Conservation (phyloP, 2,113 vertebrate genomes). For the Chloebia gouldiae region DNA sequence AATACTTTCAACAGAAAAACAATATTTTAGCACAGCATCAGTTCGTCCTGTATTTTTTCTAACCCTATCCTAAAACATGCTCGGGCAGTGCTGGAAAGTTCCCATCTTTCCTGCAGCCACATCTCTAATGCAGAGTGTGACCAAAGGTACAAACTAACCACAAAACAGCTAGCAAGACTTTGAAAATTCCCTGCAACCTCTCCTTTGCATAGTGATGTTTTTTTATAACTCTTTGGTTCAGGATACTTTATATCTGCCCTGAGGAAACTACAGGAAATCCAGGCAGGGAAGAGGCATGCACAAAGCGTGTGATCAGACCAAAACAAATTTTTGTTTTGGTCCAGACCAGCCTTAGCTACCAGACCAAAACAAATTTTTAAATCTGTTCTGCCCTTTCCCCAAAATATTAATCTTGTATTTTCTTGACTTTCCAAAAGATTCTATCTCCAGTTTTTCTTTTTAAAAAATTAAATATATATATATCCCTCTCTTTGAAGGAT, state of each 20-base stretch:
- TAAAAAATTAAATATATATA: background rate
- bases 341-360: too few relatives aligned
- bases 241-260: background rate
- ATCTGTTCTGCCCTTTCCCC: background rate
- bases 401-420: background rate
- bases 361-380: background rate
- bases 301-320: background rate
- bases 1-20: background rate
- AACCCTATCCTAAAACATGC: background rate
- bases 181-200: background rate
- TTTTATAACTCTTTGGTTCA: background rate
- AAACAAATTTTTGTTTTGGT: too few relatives aligned
- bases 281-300: background rate
- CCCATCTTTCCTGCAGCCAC: background rate
- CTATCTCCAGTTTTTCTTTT: background rate
- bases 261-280: background rate
- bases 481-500: background rate
- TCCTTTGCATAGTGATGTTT: background rate
- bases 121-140: background rate
- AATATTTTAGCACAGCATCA: rapidly evolving
- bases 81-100: background rate
- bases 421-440: background rate
- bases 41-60: background rate
- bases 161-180: background rate
- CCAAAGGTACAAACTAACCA: background rate